A percentile compares a stretch with the other conserved stretches of the same genome.
These are phyloP conservation scores for Anoplolepis gracilipes DNA, from an alignment of 1,140 invertebrate species.

Conservation along the genomic window DNA sequence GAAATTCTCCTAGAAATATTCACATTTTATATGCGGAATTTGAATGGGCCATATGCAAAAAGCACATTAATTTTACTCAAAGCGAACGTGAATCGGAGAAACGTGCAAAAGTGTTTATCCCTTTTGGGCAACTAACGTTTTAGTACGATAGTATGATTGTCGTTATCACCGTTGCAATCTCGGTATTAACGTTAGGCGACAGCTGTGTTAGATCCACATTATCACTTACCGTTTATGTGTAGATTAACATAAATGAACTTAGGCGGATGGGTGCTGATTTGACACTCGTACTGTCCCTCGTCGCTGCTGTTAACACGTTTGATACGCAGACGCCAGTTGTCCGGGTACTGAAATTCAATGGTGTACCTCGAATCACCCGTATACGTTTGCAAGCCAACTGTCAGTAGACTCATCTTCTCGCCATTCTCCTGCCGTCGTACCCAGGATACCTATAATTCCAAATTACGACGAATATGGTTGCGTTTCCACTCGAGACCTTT, in stretches of 20 bases:
- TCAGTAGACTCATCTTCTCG: slow-evolving; percentile 89
- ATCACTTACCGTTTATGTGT: slow-evolving; percentile 89
- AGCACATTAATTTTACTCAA: background rate
- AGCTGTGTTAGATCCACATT: background rate
- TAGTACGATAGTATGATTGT: background rate
- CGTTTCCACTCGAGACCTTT: no score
- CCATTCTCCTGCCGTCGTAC: slow-evolving; percentile 88
- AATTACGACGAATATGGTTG: background rate
- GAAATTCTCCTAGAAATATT: slow-evolving; percentile 16
- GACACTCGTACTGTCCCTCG: slow-evolving; percentile 91
- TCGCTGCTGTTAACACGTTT: slow-evolving; percentile 89
- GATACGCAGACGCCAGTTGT: slow-evolving; percentile 92
- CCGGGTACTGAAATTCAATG: slow-evolving; percentile 92
- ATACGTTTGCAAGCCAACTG: slow-evolving; percentile 90
- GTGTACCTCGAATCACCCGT: slow-evolving; percentile 91
- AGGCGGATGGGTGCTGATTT: slow-evolving; percentile 92
- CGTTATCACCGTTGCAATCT: background rate
- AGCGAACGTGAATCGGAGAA: background rate
- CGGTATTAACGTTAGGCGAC: background rate
- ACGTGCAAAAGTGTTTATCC: background rate
- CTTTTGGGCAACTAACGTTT: background rate
- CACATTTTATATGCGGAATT: background rate
- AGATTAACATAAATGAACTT: slow-evolving; percentile 90
- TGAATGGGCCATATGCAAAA: background rate
- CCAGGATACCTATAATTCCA: slow-evolving; percentile 89